Evolutionary conservation across 2,888 invertebrate species (phyloP).

Genomic region (Aphodius sticticus): DNA sequence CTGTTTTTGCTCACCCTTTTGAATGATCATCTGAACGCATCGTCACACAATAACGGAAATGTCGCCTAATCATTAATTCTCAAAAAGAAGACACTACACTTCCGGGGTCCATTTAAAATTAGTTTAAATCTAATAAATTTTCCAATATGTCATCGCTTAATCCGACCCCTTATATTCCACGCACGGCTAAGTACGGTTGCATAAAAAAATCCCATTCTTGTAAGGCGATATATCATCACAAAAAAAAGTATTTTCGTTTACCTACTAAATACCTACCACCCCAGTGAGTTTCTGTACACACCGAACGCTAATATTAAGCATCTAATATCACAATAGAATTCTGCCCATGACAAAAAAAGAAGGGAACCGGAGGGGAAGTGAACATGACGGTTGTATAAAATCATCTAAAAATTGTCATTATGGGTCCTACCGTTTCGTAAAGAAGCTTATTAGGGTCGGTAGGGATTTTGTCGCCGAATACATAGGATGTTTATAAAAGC

Average conservation of each 20-base stretch:
- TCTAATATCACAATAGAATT: slow-evolving; percentile 22
- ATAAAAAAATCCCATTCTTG: slow-evolving; percentile 8
- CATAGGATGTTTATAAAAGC: slow-evolving; percentile 24
- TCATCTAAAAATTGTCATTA: slow-evolving; percentile 17
- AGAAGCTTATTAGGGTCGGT: slow-evolving; percentile 20
- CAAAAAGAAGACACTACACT: no score
- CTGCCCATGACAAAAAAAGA: not conserved
- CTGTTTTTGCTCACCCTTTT: no score
- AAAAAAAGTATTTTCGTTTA: not conserved
- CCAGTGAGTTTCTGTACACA: not conserved
- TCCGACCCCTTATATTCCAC: slow-evolving; percentile 5
- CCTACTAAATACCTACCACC: slow-evolving; percentile 8
- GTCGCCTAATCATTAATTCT: no score
- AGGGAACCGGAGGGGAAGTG: slow-evolving; percentile 7
- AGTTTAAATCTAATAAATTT: slow-evolving; percentile 14
- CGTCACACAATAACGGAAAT: no score
- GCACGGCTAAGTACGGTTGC: slow-evolving; percentile 6
- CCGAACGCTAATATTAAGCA: slow-evolving; percentile 15
- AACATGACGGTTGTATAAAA: not conserved
- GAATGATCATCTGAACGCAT: no score
- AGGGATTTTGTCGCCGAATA: slow-evolving; percentile 21
- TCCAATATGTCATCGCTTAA: slow-evolving; percentile 23
- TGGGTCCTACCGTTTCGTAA: slow-evolving; percentile 15
- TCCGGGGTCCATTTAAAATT: not conserved
- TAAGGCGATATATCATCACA: not conserved